Evolutionary conservation across 2,113 vertebrate genomes (phyloP), one percentile per base, ranked within the genome.

Genomic region (Brachirus orientalis): DNA sequence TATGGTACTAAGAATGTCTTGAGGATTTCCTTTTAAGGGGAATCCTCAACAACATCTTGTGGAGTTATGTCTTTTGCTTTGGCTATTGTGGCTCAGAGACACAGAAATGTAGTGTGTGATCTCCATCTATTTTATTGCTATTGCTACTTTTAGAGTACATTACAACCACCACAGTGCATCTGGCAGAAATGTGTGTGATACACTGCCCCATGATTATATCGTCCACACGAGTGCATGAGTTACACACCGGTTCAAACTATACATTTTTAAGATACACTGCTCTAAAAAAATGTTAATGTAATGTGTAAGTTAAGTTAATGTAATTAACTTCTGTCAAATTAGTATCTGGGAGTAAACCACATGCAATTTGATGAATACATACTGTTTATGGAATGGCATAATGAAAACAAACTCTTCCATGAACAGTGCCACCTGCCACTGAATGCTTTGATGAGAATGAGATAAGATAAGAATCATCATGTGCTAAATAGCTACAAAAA

Each of bases 81-180:
- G 28, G 28, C 28, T 28, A 28, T 28, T 28, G 28, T 3, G 6
- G 28, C 28, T 28, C 28, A 28, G 28, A 28, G 6, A 6, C 28
- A 28, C 28, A 28, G 28, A 6, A 28, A 28, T 28, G 28, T 0
- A 28, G 28, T 28, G 28, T 48, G 40, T 10, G 3, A 40, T 33
- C 17, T 45, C 66, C 37, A 66, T 59, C 33, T 28, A 28, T 41
- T 72, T 70, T 73, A 64, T n/a, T 40, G 14, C 7, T 48, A n/a
- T 6, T 71, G 56, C 57, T 46, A 70, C 64, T 54, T 70, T 60
- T 62, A 20, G 33, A 10, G 10, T 16, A 36, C 19, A 45, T 66
- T 46, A 69, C 43, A 52, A 37, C 13, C 14, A 60, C 17, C 41
- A 41, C 40, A 40, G 51, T 52, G 43, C 52, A 77, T 57, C 58